These are phyloP conservation scores for Malurus elegans DNA, from an alignment of 2,113 vertebrate genomes.

Conservation along the genomic window DNA sequence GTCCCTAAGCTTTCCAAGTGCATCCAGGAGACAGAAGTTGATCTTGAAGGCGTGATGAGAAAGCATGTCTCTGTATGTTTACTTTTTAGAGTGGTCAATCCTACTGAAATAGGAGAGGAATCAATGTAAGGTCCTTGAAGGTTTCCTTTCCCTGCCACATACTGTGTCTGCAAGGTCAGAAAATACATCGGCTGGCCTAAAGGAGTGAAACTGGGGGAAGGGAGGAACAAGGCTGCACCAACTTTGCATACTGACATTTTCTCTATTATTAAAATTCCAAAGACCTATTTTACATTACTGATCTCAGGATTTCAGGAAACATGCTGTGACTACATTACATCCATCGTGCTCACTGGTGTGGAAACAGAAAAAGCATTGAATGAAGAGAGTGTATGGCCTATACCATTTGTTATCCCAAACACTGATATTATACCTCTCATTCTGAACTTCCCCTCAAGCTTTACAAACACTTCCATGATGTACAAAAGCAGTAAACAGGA, in stretches of 20 bases:
- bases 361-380: conserved; percentile 57
- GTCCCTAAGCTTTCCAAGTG: not conserved
- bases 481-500: conserved; percentile 56
- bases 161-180: not conserved
- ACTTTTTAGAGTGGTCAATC: not conserved
- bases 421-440: conserved; percentile 27
- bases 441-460: conserved; percentile 17
- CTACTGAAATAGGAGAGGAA: not conserved
- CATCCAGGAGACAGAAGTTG: not conserved
- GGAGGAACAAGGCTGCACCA: not conserved
- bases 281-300: conserved; percentile 62
- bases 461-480: conserved; percentile 1
- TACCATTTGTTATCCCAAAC: conserved; percentile 40
- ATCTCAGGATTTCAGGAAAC: conserved; percentile 60
- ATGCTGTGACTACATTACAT: conserved; percentile 65
- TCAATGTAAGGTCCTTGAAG: not conserved
- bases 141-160: not conserved
- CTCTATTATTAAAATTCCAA: conserved; percentile 60
- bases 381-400: conserved; percentile 6
- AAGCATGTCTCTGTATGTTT: not conserved
- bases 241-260: conserved; percentile 50
- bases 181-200: not conserved
- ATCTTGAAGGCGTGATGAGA: not conserved
- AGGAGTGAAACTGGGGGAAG: not conserved
- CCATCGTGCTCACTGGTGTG: conserved; percentile 45